Percentiles rank a stretch among this genome's conserved stretches.
These are phyloP conservation scores for Bhutanitis thaidina DNA, from an alignment of 2,888 invertebrate genomes.

Conservation along the genomic window DNA sequence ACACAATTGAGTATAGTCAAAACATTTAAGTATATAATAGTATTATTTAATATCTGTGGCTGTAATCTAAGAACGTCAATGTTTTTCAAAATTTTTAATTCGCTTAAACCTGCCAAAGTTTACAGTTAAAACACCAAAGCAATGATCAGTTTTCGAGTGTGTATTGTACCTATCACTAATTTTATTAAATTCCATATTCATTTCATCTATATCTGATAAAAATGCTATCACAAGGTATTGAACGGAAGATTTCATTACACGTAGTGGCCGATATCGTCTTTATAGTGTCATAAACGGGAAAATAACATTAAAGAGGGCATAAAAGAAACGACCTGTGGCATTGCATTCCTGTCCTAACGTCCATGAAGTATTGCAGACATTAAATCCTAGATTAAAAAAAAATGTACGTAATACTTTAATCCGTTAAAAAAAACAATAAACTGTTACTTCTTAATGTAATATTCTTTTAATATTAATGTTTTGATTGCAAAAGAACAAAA, in stretches of 20 bases:
- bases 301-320: conserved; percentile 73
- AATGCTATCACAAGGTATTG: conserved; percentile 17
- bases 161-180: not conserved
- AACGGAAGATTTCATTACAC: conserved; percentile 73
- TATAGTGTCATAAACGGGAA: conserved; percentile 77
- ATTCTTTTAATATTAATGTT: too few relatives aligned
- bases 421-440: not conserved
- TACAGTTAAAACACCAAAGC: too few relatives aligned
- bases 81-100: too few relatives aligned
- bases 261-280: conserved; percentile 76
- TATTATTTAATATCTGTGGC: too few relatives aligned
- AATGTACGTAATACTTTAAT: not conserved
- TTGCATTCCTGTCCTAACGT: conserved; percentile 48
- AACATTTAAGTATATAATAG: too few relatives aligned
- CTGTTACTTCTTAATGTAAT: too few relatives aligned
- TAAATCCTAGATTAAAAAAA: conserved; percentile 6
- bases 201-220: conserved; percentile 16
- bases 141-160: not conserved
- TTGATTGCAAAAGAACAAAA: too few relatives aligned
- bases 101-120: too few relatives aligned
- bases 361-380: conserved; percentile 7
- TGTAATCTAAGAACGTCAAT: too few relatives aligned
- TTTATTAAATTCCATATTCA: not conserved
- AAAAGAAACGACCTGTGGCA: conserved; percentile 77
- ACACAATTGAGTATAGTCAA: too few relatives aligned